Evolutionary conservation across 2,797 vertebrate species (phyloP).

Genomic region (Xenopus petersii): DNA sequence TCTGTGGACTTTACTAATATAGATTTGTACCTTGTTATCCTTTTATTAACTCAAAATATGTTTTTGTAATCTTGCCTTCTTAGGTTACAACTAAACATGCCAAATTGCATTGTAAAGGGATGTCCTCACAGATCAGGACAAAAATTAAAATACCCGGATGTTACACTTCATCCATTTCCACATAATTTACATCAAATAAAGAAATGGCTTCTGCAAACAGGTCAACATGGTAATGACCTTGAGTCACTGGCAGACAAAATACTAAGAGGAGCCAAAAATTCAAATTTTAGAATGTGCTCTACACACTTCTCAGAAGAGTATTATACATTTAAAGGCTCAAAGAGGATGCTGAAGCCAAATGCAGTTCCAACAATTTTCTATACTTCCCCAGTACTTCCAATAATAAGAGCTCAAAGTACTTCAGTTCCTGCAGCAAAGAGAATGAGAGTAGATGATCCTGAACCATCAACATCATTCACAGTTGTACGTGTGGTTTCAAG

Average conservation of each 20-base stretch:
- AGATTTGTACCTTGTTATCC: no score
- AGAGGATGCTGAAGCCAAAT: neutral
- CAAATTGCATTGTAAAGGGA: neutral
- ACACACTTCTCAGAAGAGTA: neutral
- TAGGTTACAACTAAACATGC: neutral
- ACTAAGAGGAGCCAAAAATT: neutral
- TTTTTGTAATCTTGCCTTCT: no score
- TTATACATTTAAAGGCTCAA: neutral
- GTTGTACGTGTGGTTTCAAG: neutral
- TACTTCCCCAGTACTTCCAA: neutral
- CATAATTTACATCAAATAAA: neutral
- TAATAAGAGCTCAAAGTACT: neutral
- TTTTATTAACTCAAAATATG: no score
- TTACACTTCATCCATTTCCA: neutral
- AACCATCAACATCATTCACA: neutral
- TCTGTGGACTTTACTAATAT: no score
- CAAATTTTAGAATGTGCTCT: neutral
- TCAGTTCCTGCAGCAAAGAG: neutral
- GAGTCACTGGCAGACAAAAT: neutral
- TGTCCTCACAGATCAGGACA: neutral
- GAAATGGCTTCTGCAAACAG: neutral
- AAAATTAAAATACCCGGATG: neutral
- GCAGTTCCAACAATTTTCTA: neutral
- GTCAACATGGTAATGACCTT: neutral
- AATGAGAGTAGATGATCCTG: neutral